Conservation (phyloP, 2,888 invertebrate genomes). For the Rhimphoctona megacephalus region DNA sequence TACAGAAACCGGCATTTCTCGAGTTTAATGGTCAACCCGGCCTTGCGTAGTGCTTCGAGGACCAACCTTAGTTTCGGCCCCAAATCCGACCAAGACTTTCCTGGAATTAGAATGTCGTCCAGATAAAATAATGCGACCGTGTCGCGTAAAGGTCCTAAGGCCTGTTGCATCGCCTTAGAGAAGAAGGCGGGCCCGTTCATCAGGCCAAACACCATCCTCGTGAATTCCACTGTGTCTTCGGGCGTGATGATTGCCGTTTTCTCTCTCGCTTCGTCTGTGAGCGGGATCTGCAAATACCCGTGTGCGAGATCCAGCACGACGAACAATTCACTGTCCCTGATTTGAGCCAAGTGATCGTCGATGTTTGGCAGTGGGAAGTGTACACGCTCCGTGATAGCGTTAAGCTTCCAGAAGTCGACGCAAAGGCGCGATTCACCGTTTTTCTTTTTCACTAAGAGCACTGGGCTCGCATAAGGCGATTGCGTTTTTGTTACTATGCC, state of each 20-base stretch:
- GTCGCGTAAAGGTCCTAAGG: no score
- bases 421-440: neutral
- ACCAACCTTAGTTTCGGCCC: neutral
- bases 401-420: neutral
- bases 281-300: conserved; percentile 47
- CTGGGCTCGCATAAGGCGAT: neutral
- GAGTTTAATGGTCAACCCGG: conserved; percentile 60
- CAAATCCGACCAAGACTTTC: neutral
- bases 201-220: no score
- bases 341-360: no score
- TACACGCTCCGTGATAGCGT: no score
- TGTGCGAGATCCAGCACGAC: conserved; percentile 28
- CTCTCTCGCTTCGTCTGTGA: conserved; percentile 12
- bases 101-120: no score
- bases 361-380: no score
- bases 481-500: neutral
- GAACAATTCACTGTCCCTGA: no score
- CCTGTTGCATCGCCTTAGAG: neutral
- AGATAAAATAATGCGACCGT: no score
- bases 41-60: conserved; percentile 47
- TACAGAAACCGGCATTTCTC: conserved; percentile 64
- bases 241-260: neutral
- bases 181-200: neutral
- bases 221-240: no score
- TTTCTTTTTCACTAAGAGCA: no score